Conservation (phyloP, 2,888 invertebrate genomes). For the Chirona hameri region DNA sequence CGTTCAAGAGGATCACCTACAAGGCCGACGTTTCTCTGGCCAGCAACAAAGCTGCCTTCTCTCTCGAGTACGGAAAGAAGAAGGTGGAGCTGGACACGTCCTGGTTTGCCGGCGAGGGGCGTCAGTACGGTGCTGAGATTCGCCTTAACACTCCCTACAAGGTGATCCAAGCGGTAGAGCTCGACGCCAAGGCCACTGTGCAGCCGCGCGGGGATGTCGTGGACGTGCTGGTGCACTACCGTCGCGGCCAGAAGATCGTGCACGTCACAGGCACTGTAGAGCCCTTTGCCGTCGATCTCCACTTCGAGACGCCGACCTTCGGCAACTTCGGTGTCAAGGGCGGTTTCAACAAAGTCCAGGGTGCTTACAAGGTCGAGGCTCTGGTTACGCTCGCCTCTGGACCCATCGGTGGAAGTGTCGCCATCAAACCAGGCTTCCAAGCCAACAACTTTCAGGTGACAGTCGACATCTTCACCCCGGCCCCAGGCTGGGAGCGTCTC, state of each 20-base stretch:
- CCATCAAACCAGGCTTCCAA: not conserved
- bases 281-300: not conserved
- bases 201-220: not conserved
- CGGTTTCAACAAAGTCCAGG: not conserved
- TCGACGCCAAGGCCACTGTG: not conserved
- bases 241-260: not conserved
- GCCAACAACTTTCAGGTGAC: not conserved
- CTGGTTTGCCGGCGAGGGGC: slow-evolving; percentile 9
- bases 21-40: not conserved
- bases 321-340: not conserved
- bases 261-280: not conserved
- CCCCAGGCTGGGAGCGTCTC: not conserved
- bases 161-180: not conserved
- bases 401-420: not conserved
- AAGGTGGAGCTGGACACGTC: not conserved
- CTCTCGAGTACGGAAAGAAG: not conserved
- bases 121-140: slow-evolving; percentile 6
- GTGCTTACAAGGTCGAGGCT: not conserved
- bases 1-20: not conserved
- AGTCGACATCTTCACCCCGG: not conserved
- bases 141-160: not conserved
- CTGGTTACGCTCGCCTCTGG: not conserved
- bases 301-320: not conserved
- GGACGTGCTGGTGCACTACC: slow-evolving; percentile 11
- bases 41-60: not conserved